Percentiles rank a stretch among this genome's conserved stretches.
Conservation (phyloP, 1,140 invertebrate species). For the Mactra quadrangularis region DNA sequence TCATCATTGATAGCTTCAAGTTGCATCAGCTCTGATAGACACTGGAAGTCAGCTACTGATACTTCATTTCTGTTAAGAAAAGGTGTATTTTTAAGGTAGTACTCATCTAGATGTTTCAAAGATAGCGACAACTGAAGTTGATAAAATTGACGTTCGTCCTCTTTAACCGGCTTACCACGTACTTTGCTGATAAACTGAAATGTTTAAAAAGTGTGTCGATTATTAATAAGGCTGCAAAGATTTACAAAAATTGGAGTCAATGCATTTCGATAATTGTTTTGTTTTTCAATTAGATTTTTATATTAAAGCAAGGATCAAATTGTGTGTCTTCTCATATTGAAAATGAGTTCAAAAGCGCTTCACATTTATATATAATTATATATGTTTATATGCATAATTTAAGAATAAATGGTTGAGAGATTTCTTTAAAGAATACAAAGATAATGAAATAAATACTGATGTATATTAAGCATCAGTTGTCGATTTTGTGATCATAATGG, state of each 20-base stretch:
- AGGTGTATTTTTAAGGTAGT: conserved; percentile 28
- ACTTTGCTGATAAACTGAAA: conserved; percentile 40
- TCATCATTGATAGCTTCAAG: conserved; percentile 18
- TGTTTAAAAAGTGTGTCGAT: neutral
- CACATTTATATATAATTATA: too few relatives aligned
- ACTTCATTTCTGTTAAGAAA: conserved; percentile 41
- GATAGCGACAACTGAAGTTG: neutral
- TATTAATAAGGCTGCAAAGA: too few relatives aligned
- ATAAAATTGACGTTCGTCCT: conserved; percentile 8
- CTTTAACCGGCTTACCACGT: conserved; percentile 26
- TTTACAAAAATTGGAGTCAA: neutral
- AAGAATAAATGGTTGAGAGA: too few relatives aligned
- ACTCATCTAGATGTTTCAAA: conserved; percentile 31
- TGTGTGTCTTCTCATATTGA: neutral
- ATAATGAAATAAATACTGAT: too few relatives aligned
- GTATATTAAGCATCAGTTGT: too few relatives aligned
- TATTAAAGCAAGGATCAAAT: neutral
- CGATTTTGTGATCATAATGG: too few relatives aligned
- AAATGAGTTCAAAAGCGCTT: neutral
- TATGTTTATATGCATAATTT: too few relatives aligned
- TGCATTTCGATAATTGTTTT: neutral
- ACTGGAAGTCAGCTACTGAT: conserved; percentile 46
- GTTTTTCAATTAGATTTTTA: neutral
- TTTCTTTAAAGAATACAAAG: too few relatives aligned
- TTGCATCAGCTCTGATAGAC: conserved; percentile 41